A percentile compares a stretch with the other conserved stretches of the same genome.
These are phyloP conservation scores for Montipora cactus DNA, from an alignment of 64 coral and sea anemone species.

Conservation along the genomic window DNA sequence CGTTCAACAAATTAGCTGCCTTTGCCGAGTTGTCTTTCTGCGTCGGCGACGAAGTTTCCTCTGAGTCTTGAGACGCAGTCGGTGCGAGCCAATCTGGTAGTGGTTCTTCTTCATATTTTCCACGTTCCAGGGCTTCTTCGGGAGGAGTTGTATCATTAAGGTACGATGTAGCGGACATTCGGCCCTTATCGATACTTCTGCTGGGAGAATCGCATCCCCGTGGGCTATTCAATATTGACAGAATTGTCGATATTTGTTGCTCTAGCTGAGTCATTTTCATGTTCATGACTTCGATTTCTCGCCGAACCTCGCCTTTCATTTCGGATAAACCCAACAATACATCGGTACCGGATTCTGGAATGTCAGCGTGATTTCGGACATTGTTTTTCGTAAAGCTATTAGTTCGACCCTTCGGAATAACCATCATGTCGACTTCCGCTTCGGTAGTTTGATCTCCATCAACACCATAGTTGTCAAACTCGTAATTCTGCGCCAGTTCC, in stretches of 20 bases:
- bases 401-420: conserved; percentile 16
- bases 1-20: conserved; percentile 71
- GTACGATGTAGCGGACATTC: conserved; percentile 45
- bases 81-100: conserved; percentile 96
- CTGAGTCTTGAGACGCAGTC: conserved; percentile 63
- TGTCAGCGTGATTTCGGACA: conserved; percentile 47
- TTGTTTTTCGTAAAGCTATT: conserved; percentile 13
- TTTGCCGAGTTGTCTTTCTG: conserved; percentile 45
- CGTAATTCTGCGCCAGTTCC: conserved; percentile 89
- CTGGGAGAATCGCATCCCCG: conserved; percentile 9
- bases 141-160: conserved; percentile 33
- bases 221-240: conserved; percentile 80
- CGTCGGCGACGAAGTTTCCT: neutral
- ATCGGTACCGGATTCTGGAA: conserved; percentile 68
- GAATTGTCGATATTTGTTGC: conserved; percentile 87
- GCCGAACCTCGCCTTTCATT: conserved; percentile 98
- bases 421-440: conserved; percentile 49
- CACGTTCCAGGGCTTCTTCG: neutral
- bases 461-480: conserved; percentile 76
- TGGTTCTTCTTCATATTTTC: conserved; percentile 37
- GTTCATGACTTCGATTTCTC: conserved; percentile 98
- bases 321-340: conserved; percentile 86
- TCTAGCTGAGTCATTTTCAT: conserved; percentile 97
- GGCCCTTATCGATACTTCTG: conserved; percentile 15
- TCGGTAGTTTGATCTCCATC: conserved; percentile 54